phyloP scores from a whole-genome alignment of 2,113 vertebrate species.

The Synchiropus splendidus region DNA sequence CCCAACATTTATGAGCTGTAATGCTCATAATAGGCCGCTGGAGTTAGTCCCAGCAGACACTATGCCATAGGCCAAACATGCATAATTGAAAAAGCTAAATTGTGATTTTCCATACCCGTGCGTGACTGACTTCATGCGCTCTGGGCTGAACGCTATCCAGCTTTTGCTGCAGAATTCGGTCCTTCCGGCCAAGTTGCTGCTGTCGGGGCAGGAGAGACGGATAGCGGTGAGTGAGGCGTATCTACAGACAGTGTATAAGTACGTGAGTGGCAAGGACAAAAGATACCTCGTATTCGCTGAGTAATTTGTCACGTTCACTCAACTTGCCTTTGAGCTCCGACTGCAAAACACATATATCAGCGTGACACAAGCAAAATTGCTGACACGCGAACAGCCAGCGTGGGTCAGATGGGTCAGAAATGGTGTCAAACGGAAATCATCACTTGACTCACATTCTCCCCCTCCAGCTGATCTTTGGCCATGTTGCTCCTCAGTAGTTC shows the following conservation, averaged over 20 bases:
- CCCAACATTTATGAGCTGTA: no score
- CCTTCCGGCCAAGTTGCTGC: slow-evolving; percentile 82
- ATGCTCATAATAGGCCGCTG: no score
- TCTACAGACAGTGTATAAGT: slow-evolving; percentile 1
- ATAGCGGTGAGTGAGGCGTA: background rate
- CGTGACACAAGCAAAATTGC: background rate
- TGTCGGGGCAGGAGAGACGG: slow-evolving; percentile 61
- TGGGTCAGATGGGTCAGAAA: slow-evolving; percentile 16
- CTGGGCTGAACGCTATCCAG: slow-evolving; percentile 77
- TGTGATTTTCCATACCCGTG: slow-evolving; percentile 66
- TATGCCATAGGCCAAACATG: no score
- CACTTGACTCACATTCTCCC: slow-evolving; percentile 80
- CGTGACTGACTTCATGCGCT: slow-evolving; percentile 71
- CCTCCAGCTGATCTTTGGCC: slow-evolving; percentile 87
- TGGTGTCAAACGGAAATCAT: slow-evolving; percentile 36
- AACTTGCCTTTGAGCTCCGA: slow-evolving; percentile 84
- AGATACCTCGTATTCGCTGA: slow-evolving; percentile 82
- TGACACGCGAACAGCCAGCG: slow-evolving; percentile 6
- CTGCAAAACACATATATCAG: slow-evolving; percentile 52
- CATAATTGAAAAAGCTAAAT: slow-evolving; percentile 2
- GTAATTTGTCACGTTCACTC: slow-evolving; percentile 79
- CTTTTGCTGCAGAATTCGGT: slow-evolving; percentile 79
- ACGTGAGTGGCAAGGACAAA: slow-evolving; percentile 13
- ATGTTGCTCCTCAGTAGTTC: slow-evolving; percentile 85
- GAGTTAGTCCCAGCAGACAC: no score